Conservation (phyloP, 2,888 invertebrate genomes). For the Pecten maximus region DNA sequence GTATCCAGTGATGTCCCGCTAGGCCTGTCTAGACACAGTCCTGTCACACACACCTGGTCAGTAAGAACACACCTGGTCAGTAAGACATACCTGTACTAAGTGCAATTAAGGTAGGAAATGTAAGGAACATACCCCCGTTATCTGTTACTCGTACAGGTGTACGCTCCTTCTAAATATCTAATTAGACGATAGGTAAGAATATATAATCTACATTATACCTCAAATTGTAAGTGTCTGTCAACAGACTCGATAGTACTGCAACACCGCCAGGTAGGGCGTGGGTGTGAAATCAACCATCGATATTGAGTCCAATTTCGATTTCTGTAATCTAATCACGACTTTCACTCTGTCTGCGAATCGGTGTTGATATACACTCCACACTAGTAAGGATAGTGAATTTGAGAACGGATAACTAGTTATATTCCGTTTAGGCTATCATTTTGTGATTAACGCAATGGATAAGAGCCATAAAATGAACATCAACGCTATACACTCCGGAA, state of each 20-base stretch:
- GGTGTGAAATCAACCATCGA: not conserved
- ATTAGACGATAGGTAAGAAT: not conserved
- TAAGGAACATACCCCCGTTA: not conserved
- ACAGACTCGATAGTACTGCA: not conserved
- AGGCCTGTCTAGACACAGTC: not conserved
- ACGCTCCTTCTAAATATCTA: not conserved
- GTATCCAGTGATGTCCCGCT: not conserved
- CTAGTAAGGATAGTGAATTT: not conserved
- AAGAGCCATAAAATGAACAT: not conserved
- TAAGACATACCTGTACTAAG: not conserved
- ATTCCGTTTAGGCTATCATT: not conserved
- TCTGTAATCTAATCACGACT: not conserved
- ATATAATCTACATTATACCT: not conserved
- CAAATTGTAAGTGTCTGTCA: not conserved
- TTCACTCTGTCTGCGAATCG: not conserved
- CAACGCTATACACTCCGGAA: not conserved
- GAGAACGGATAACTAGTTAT: not conserved
- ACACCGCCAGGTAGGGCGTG: not conserved
- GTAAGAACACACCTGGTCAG: not conserved
- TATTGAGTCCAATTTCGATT: not conserved
- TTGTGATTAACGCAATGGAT: not conserved
- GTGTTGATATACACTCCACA: not conserved
- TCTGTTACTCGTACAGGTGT: not conserved
- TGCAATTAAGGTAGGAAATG: not conserved
- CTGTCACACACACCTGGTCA: not conserved